A percentile compares a stretch with the other conserved stretches of the same genome.
These are phyloP conservation scores for Drosophila formosana DNA, from an alignment of 2,888 invertebrate species.

Conservation along the genomic window DNA sequence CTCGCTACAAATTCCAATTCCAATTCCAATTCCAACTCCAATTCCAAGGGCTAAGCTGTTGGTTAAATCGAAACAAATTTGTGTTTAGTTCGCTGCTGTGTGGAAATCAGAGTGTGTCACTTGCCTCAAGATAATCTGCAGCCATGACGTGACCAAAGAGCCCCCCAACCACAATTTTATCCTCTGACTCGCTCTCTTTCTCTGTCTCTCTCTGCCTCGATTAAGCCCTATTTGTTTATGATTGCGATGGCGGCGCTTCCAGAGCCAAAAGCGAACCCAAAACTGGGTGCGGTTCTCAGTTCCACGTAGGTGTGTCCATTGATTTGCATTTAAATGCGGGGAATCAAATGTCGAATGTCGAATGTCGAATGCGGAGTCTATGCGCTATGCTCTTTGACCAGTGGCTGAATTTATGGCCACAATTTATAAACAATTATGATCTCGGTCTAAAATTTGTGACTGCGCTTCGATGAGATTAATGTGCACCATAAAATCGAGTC, in stretches of 20 bases:
- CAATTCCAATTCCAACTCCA: background rate
- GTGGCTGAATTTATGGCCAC: constrained; percentile 67
- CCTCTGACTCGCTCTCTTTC: background rate
- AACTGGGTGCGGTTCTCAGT: constrained; percentile 54
- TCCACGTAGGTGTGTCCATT: constrained; percentile 61
- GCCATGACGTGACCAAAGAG: constrained; percentile 58
- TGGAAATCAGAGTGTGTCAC: constrained; percentile 62
- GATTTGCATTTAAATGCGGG: constrained; percentile 71
- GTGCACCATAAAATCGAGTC: constrained; percentile 38
- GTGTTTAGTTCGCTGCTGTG: constrained; percentile 44
- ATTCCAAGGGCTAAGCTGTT: constrained; percentile 50
- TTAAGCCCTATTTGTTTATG: constrained; percentile 54
- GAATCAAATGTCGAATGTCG: constrained; percentile 18
- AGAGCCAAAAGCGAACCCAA: constrained; percentile 24
- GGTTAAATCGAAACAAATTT: constrained; percentile 66
- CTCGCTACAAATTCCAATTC: constrained; percentile 14
- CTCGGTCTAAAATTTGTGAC: constrained; percentile 40
- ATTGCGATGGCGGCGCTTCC: constrained; percentile 64
- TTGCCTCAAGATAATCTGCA: constrained; percentile 65
- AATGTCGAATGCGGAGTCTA: background rate
- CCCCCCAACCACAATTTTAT: background rate
- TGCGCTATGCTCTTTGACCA: constrained; percentile 18
- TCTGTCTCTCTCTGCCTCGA: constrained; percentile 2
- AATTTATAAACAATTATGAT: constrained; percentile 79
- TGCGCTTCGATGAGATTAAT: constrained; percentile 48